These are phyloP conservation scores for Phacellophora camtschatica DNA, from an alignment of 30 jellyfish, hydroid and myxozoan species.

Conservation along the genomic window DNA sequence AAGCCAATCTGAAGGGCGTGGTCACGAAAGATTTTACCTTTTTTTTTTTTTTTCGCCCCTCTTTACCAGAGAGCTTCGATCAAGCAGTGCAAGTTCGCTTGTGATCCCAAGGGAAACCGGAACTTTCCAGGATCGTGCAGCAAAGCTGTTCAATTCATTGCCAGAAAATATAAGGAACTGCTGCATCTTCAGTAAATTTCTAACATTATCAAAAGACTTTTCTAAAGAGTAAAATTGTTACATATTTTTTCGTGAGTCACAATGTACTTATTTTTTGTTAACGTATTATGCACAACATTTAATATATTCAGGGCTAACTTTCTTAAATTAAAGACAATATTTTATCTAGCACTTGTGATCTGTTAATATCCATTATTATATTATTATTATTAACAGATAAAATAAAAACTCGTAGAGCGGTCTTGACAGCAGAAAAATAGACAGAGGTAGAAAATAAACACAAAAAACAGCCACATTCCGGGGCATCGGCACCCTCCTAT, in stretches of 20 bases:
- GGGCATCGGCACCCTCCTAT: too few species aligned
- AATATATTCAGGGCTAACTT: background rate
- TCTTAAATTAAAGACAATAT: background rate
- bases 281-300: background rate
- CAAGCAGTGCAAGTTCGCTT: slow-evolving; percentile 44
- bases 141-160: slow-evolving; percentile 33
- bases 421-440: too few species aligned
- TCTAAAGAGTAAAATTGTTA: slow-evolving; percentile 16
- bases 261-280: background rate
- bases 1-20: too few species aligned
- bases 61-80: slow-evolving; percentile 21
- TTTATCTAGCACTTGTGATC: slow-evolving; percentile 13
- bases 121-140: slow-evolving; percentile 45
- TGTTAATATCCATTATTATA: slow-evolving; percentile 8
- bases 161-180: slow-evolving; percentile 44
- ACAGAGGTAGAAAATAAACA: too few species aligned
- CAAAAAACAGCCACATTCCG: too few species aligned
- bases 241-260: background rate
- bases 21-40: too few species aligned
- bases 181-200: slow-evolving; percentile 9
- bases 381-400: too few species aligned
- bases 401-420: too few species aligned
- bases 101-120: slow-evolving; percentile 51
- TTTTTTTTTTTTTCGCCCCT: too few species aligned
- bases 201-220: slow-evolving; percentile 11